A percentile compares a stretch with the other conserved stretches of the same genome.
phyloP scores from a whole-genome alignment of 2,888 invertebrate genomes.

The Aricia artaxerxes region DNA sequence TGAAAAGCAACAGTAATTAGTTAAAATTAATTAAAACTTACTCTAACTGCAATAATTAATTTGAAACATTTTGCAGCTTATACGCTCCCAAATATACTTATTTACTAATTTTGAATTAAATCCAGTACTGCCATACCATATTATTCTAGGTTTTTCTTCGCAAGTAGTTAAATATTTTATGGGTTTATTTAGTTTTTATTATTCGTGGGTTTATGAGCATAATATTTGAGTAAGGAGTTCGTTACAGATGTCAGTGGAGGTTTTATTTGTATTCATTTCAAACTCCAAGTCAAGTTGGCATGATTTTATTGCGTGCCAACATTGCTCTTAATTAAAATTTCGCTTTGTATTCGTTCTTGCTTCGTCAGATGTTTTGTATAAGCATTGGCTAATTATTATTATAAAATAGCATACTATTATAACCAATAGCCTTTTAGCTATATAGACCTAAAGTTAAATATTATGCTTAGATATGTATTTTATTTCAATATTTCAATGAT shows the following conservation, averaged over 20 bases:
- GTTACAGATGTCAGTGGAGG: neutral
- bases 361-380: neutral
- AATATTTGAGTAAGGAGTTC: neutral
- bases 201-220: neutral
- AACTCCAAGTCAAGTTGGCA: neutral
- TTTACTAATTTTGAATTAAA: neutral
- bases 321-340: constrained; percentile 10
- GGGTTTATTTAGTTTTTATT: neutral
- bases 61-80: too few relatives aligned
- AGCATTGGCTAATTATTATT: neutral
- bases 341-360: neutral
- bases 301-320: neutral
- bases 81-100: too few relatives aligned
- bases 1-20: too few relatives aligned
- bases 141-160: neutral
- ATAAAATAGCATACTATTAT: too few relatives aligned
- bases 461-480: too few relatives aligned
- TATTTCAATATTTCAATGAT: too few relatives aligned
- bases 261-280: neutral
- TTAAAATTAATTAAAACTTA: too few relatives aligned
- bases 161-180: neutral
- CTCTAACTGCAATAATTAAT: too few relatives aligned
- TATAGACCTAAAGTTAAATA: too few relatives aligned
- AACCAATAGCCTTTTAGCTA: too few relatives aligned
- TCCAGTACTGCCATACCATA: neutral